These are phyloP conservation scores for Caenorhabditis sp. DNA, from an alignment of 2,888 invertebrate species.

Conservation along the genomic window DNA sequence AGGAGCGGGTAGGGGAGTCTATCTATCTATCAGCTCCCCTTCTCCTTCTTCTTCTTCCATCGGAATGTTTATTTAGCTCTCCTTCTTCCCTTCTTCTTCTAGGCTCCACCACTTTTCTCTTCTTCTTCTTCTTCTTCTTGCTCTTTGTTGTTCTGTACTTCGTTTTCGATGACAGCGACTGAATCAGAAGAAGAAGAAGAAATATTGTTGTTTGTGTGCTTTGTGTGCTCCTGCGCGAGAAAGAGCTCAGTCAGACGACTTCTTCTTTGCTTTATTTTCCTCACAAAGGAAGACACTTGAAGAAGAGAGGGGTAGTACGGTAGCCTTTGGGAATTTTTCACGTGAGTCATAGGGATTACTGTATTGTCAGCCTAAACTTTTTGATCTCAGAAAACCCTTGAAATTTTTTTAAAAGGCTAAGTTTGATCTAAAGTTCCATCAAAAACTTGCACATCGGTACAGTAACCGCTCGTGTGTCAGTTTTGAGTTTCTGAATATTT, in stretches of 20 bases:
- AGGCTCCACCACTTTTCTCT: background rate
- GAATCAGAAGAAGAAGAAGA: background rate
- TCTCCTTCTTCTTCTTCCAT: background rate
- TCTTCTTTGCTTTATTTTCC: background rate
- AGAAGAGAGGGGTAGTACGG: too few species aligned
- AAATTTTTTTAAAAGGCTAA: too few species aligned
- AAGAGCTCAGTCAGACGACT: background rate
- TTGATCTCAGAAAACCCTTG: too few species aligned
- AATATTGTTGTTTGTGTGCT: background rate
- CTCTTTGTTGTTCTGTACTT: background rate
- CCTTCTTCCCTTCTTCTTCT: background rate
- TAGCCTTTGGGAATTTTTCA: too few species aligned
- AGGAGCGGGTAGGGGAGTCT: background rate
- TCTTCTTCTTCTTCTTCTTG: constrained; percentile 1
- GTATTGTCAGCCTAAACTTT: too few species aligned
- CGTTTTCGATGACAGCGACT: background rate
- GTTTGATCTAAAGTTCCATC: too few species aligned
- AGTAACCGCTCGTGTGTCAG: too few species aligned
- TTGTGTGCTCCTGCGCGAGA: background rate
- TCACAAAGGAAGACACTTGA: too few species aligned
- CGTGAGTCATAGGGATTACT: too few species aligned
- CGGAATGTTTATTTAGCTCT: constrained; percentile 2
- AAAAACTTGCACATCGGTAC: too few species aligned
- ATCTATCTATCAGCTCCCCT: background rate
- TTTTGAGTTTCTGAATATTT: too few species aligned